Evolutionary conservation across 2,797 vertebrate genomes (phyloP).

Genomic region (Intellagama lesueurii): DNA sequence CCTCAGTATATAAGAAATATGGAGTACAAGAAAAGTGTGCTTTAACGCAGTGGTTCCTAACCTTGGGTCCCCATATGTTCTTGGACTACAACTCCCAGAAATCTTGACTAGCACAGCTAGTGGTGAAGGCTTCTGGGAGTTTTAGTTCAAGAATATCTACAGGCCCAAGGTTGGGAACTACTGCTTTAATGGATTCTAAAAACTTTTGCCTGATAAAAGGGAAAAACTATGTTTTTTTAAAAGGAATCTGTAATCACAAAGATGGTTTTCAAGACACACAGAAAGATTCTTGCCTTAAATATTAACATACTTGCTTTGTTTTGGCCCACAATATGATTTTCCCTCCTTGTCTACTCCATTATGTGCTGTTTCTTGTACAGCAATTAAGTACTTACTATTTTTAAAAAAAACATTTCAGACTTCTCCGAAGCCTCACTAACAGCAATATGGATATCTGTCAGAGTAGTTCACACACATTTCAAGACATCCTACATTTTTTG

Average conservation of each 20-base stretch:
- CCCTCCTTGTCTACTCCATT: background rate
- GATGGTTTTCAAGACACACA: background rate
- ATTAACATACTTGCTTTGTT: background rate
- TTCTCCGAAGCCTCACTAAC: background rate
- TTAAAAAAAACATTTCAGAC: background rate
- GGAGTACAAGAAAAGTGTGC: background rate
- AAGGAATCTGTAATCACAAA: too few relatives aligned
- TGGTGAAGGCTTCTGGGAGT: too few relatives aligned
- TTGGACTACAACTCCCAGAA: too few relatives aligned
- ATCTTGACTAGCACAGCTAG: too few relatives aligned
- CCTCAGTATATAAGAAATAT: background rate
- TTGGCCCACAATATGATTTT: background rate
- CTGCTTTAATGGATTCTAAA: too few relatives aligned
- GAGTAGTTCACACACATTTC: slow-evolving; percentile 1
- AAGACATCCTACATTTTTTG: background rate
- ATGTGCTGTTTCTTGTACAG: background rate
- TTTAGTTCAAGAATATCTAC: too few relatives aligned
- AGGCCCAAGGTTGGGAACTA: too few relatives aligned
- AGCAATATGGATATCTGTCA: background rate
- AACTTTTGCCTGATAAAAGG: background rate
- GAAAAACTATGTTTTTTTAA: background rate
- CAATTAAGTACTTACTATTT: background rate
- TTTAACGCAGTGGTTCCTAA: background rate
- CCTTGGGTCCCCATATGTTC: too few relatives aligned
- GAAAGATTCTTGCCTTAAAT: background rate